These are phyloP conservation scores for Scolopax mira DNA, from an alignment of 2,113 vertebrate genomes.

Conservation along the genomic window DNA sequence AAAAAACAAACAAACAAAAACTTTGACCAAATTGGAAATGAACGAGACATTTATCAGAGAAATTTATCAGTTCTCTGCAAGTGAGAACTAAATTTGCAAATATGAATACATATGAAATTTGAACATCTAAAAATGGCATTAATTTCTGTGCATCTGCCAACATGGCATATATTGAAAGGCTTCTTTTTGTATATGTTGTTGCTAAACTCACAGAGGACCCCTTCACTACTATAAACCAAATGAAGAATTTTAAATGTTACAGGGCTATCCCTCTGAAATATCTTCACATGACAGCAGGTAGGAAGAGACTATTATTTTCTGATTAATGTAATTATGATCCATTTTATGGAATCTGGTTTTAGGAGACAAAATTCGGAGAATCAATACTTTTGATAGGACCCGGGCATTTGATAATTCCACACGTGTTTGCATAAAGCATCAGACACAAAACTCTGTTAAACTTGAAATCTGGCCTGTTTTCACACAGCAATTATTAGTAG, in stretches of 20 bases:
- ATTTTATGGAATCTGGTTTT: neutral
- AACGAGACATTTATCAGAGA: neutral
- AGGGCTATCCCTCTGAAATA: neutral
- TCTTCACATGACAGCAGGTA: neutral
- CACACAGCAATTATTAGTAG: neutral
- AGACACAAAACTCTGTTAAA: neutral
- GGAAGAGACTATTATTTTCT: neutral
- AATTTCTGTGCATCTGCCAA: neutral
- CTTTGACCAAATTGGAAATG: neutral
- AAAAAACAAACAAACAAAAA: neutral
- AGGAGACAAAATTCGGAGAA: neutral
- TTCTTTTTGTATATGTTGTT: neutral
- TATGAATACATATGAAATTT: neutral
- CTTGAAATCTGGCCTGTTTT: neutral
- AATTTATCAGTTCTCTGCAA: neutral
- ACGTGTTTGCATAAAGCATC: neutral
- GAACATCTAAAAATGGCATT: neutral
- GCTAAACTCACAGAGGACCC: neutral
- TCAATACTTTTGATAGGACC: neutral
- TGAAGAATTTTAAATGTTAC: neutral
- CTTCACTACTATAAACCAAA: neutral
- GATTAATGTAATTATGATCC: neutral
- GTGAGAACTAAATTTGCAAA: neutral
- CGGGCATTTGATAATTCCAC: neutral
- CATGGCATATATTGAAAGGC: neutral